Evolutionary conservation across 2,113 vertebrate species (phyloP).

Genomic region (Sorex fumeus): DNA sequence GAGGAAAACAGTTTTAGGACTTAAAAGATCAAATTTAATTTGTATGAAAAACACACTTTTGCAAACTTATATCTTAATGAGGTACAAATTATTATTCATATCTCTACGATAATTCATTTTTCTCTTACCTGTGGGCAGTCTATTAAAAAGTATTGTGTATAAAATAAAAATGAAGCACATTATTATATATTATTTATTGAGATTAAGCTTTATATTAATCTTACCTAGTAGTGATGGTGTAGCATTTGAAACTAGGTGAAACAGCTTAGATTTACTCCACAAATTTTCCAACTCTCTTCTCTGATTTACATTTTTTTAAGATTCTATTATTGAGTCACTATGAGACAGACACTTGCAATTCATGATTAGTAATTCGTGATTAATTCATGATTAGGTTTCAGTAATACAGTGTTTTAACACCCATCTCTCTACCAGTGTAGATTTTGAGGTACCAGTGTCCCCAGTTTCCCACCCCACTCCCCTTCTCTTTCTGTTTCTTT

Average conservation of each 20-base stretch:
- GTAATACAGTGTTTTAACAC: no score
- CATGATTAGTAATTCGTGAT: no score
- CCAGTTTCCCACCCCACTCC: no score
- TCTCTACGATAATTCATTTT: no score
- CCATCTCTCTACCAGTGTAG: no score
- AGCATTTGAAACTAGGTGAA: not conserved
- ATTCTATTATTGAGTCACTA: no score
- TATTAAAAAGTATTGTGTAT: not conserved
- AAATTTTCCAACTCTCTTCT: slow-evolving; percentile 37
- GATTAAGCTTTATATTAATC: slow-evolving; percentile 9
- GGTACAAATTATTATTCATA: not conserved
- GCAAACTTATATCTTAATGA: not conserved
- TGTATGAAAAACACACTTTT: not conserved
- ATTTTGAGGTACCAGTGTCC: no score
- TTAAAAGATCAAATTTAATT: slow-evolving; percentile 33
- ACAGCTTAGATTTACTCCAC: not conserved
- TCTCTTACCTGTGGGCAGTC: no score
- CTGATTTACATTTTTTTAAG: not conserved
- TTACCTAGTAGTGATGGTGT: not conserved
- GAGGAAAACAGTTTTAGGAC: slow-evolving; percentile 11
- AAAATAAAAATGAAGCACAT: not conserved
- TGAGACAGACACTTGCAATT: no score
- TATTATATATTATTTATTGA: slow-evolving; percentile 34
- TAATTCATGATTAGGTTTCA: no score
- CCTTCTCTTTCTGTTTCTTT: no score